Evolutionary conservation across 2,888 invertebrate genomes (phyloP).

Genomic region (Erpobdella octoculata): DNA sequence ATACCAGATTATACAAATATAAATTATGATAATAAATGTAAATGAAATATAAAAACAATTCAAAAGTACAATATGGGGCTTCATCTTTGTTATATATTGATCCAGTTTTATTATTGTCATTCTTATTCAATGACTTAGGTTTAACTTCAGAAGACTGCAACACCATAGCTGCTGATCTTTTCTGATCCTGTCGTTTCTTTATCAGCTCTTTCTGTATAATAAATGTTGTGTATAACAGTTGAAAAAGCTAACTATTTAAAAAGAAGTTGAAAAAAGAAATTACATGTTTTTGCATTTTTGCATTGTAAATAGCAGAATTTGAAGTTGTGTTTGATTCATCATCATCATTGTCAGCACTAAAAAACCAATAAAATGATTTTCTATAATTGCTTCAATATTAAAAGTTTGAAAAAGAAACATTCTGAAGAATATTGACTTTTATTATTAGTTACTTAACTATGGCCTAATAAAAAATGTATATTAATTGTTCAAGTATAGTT

Average conservation of each 20-base stretch:
- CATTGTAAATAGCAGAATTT: slow-evolving; percentile 18
- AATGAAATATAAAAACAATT: background rate
- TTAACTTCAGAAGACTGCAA: slow-evolving; percentile 5
- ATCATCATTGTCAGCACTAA: slow-evolving; percentile 11
- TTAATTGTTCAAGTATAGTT: background rate
- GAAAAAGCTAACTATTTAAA: background rate
- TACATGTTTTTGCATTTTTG: slow-evolving; percentile 25
- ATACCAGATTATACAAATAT: background rate
- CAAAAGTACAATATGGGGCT: background rate
- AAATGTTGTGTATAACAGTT: background rate
- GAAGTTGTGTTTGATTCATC: background rate
- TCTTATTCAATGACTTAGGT: too few relatives aligned
- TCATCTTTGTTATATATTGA: background rate
- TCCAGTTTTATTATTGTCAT: background rate
- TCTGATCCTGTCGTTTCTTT: slow-evolving; percentile 22
- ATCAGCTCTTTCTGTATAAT: slow-evolving; percentile 16
- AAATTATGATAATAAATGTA: background rate
- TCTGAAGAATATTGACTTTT: too few relatives aligned
- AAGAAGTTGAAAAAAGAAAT: background rate
- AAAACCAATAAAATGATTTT: background rate
- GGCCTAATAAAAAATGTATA: background rate
- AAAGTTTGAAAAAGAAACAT: background rate
- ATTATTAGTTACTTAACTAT: background rate
- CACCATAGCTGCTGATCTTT: slow-evolving; percentile 14
- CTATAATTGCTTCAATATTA: too few relatives aligned